Percentiles rank a stretch among this genome's conserved stretches.
Conservation (phyloP, 2,888 invertebrate species). For the Autographa gamma region DNA sequence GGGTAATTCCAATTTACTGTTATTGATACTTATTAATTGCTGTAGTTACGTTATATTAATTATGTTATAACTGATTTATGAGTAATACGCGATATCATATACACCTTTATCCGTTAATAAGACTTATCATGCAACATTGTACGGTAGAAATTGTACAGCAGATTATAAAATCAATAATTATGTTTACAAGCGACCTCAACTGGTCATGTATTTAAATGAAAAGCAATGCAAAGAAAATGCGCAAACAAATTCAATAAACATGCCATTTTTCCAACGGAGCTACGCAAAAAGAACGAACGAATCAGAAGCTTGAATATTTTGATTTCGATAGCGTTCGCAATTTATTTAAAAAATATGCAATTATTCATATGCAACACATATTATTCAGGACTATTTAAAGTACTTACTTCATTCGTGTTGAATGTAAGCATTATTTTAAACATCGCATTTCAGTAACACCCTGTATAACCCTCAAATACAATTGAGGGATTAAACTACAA, state of each 20-base stretch:
- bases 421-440: background rate
- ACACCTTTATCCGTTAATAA: too few species aligned
- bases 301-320: slow-evolving; percentile 39
- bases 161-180: slow-evolving; percentile 26
- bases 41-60: slow-evolving; percentile 41
- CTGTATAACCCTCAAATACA: too few species aligned
- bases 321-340: slow-evolving; percentile 9
- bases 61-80: slow-evolving; percentile 17
- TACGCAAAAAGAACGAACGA: slow-evolving; percentile 32
- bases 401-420: background rate
- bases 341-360: background rate
- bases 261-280: slow-evolving; percentile 23
- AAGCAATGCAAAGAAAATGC: slow-evolving; percentile 42
- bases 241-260: slow-evolving; percentile 35
- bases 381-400: background rate
- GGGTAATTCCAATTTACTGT: slow-evolving; percentile 43
- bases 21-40: slow-evolving; percentile 46
- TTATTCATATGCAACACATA: background rate
- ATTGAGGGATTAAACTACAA: background rate
- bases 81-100: too few species aligned
- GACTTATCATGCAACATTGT: background rate
- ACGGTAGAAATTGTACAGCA: too few species aligned
- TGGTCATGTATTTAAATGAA: slow-evolving; percentile 35
- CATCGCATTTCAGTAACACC: too few species aligned
- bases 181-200: slow-evolving; percentile 29